Evolutionary conservation across 2,797 vertebrate species (phyloP).

Genomic region (Oreochromis mossambicus): DNA sequence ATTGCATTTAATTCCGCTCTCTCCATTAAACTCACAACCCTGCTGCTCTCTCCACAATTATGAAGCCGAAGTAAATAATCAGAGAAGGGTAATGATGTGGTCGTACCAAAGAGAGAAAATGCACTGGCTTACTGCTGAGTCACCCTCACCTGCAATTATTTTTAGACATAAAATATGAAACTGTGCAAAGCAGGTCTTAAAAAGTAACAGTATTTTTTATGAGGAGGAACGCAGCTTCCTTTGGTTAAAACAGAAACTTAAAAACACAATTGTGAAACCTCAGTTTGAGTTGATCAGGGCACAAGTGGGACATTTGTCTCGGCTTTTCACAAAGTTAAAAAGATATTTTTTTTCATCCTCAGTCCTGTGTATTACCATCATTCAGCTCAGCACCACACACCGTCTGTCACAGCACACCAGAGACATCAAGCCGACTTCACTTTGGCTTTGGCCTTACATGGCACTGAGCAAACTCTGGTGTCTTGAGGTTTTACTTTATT

Average conservation of each 20-base stretch:
- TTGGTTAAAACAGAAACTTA: neutral
- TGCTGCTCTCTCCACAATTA: neutral
- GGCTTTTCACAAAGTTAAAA: neutral
- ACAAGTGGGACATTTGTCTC: neutral
- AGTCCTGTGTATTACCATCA: neutral
- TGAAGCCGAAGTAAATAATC: neutral
- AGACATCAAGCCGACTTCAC: slow-evolving; percentile 12
- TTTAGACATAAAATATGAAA: slow-evolving; percentile 14
- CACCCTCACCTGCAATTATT: slow-evolving; percentile 11
- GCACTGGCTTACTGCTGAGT: slow-evolving; percentile 13
- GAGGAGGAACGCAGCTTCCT: neutral
- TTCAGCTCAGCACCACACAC: neutral
- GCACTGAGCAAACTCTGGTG: slow-evolving; percentile 3
- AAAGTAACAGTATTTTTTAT: neutral
- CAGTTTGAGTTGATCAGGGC: neutral
- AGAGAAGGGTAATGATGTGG: slow-evolving; percentile 4
- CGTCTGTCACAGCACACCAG: neutral
- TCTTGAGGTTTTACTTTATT: slow-evolving; percentile 29
- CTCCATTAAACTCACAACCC: neutral
- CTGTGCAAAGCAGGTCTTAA: neutral
- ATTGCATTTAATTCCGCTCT: neutral
- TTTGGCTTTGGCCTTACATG: slow-evolving; percentile 23
- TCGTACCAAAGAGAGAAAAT: slow-evolving; percentile 5
- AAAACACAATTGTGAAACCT: neutral
- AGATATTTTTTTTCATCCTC: neutral